Evolutionary conservation across 1,140 invertebrate species (phyloP), one percentile per base, ranked within the genome.

Genomic region (Achroia grisella): DNA sequence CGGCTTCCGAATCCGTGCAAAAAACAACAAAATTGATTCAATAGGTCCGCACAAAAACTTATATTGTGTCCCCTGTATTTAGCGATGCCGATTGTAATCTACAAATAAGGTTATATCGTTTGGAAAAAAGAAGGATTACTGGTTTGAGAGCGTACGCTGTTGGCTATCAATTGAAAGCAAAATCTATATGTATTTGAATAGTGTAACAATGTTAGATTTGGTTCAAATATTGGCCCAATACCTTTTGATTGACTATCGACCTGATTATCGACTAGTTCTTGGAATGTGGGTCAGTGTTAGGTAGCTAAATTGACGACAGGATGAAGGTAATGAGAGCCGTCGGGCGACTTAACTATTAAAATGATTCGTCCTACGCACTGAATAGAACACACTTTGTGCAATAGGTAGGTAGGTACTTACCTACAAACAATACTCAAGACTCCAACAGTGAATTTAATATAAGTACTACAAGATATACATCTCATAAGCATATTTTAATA

Each of bases 1-100:
- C 72, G 72, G 76, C 76, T 85, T 85, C 78, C 80, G 80, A 84
- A 84, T 71, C 59, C 61, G 57, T 58, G 56, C 48, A 81, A 84
- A 84, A 80, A 81, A 80, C 57, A 23, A 42, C 57, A 56, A 67
- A 78, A 71, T 76, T 70, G 70, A 74, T 73, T 78, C 71, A 74
- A 72, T 70, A 59, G 68, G 51, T 50, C 47, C 42, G 33, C 60
- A 59, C 65, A 77, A 79, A 80, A 74, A 61, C 61, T 39, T 47
- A 61, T 47, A 71, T 72, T 68, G 56, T 62, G 59, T 62, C 64
- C 71, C 68, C 63, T 79, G 64, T 72, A 68, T 76, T 76, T 74
- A 72, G 56, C 54, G 46, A 45, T 63, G 71, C 69, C 66, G 70
- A 77, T 78, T 62, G 58, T 42, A 54, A 56, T 66, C 62, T 56